These are phyloP conservation scores for Rhynchonycteris naso DNA, from an alignment of 2,797 vertebrate genomes.

Conservation along the genomic window DNA sequence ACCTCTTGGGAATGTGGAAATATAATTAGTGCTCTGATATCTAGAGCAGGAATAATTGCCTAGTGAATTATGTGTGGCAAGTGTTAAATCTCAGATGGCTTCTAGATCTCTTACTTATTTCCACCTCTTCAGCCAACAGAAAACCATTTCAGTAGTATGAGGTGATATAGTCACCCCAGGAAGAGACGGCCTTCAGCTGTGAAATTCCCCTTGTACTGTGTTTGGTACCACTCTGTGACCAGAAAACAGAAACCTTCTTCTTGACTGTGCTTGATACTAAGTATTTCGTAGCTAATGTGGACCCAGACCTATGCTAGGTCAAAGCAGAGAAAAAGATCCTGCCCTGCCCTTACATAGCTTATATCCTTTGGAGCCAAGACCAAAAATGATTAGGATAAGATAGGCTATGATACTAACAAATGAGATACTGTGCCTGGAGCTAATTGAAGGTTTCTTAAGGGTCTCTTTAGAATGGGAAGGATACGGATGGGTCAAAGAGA, in stretches of 20 bases:
- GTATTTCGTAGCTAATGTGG: background rate
- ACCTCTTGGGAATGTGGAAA: background rate
- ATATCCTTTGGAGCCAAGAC: background rate
- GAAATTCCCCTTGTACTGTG: background rate
- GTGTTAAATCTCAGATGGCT: constrained; percentile 3
- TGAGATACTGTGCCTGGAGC: background rate
- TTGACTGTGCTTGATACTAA: background rate
- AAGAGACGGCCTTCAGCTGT: background rate
- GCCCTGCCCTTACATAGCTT: background rate
- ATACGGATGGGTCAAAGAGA: background rate
- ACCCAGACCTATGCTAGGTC: background rate
- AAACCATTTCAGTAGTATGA: background rate
- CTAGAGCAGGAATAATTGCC: background rate
- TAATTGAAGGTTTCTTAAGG: background rate
- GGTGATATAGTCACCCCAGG: background rate
- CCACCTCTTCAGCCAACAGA: background rate
- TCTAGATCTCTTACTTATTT: constrained; percentile 38
- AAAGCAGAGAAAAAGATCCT: constrained; percentile 23
- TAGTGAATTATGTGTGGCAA: background rate
- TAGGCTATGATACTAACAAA: background rate
- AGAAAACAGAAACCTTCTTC: background rate
- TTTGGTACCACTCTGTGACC: background rate
- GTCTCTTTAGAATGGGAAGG: constrained; percentile 38
- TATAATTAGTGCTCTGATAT: background rate
- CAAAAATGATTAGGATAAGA: background rate